Conservation (phyloP, 2,888 invertebrate genomes). For the Brachyptera putata region DNA sequence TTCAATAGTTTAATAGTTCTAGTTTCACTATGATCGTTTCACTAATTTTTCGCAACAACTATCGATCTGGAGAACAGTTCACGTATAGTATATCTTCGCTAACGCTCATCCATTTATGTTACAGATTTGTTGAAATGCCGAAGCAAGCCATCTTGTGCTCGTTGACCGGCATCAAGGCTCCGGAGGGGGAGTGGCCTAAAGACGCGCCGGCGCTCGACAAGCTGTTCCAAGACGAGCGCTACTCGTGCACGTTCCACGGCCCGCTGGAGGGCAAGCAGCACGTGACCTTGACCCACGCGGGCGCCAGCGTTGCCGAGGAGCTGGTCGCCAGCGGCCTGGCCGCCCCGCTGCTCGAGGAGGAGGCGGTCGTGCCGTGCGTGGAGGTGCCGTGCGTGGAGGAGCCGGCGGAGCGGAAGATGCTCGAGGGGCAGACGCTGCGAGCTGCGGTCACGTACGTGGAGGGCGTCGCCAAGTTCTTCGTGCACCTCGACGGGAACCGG, state of each 20-base stretch:
- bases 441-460: conserved; percentile 46
- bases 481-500: conserved; percentile 45
- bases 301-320: conserved; percentile 48
- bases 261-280: conserved; percentile 39
- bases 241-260: conserved; percentile 56
- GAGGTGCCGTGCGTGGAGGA: neutral
- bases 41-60: too few relatives aligned
- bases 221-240: conserved; percentile 59
- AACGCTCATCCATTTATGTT: too few relatives aligned
- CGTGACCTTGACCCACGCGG: conserved; percentile 38
- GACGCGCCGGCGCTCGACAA: conserved; percentile 48
- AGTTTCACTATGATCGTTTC: too few relatives aligned
- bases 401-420: conserved; percentile 43
- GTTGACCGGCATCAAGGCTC: conserved; percentile 57
- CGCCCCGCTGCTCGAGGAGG: conserved; percentile 26
- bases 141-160: conserved; percentile 67
- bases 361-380: conserved; percentile 33
- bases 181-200: conserved; percentile 54
- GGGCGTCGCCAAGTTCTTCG: conserved; percentile 45
- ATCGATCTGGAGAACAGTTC: too few relatives aligned
- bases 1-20: too few relatives aligned
- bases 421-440: conserved; percentile 47
- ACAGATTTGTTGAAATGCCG: conserved; percentile 60
- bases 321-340: conserved; percentile 53
- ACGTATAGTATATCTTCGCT: too few relatives aligned